phyloP scores from a whole-genome alignment of 2,797 vertebrate species.

The Scomberomorus guttatus region DNA sequence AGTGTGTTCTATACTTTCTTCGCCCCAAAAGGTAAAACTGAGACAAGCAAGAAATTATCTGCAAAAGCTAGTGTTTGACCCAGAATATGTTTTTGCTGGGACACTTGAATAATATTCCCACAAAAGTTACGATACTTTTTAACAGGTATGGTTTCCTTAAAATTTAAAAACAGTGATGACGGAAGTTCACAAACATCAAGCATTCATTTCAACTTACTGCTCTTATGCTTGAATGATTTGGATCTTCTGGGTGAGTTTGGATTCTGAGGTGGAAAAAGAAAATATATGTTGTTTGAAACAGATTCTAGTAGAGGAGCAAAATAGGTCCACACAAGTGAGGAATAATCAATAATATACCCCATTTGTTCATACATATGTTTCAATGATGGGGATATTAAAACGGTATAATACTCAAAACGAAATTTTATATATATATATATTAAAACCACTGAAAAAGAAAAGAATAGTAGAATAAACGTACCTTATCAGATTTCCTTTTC shows the following conservation, averaged over 20 bases:
- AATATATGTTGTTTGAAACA: constrained; percentile 2
- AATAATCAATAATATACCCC: neutral
- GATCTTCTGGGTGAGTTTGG: constrained; percentile 98
- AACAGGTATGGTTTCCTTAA: too few relatives aligned
- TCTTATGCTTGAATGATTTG: constrained; percentile 99
- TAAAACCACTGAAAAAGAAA: too few relatives aligned
- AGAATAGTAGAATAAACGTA: constrained; percentile 65
- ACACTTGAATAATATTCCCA: neutral
- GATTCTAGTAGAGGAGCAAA: neutral
- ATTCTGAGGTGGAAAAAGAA: constrained; percentile 85
- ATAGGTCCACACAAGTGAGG: neutral
- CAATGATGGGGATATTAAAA: neutral
- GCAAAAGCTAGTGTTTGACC: neutral
- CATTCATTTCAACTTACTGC: constrained; percentile 86
- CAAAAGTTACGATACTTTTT: neutral
- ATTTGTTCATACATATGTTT: neutral
- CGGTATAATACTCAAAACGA: too few relatives aligned
- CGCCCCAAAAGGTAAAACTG: neutral
- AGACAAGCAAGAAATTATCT: neutral
- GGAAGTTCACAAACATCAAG: neutral
- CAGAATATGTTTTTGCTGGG: neutral
- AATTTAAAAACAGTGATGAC: neutral
- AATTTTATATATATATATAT: too few relatives aligned
- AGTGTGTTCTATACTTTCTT: too few relatives aligned
- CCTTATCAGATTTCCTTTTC: constrained; percentile 99